Base-by-base conservation (phyloP, 2,113 vertebrate species). In the Andinoacara biseriatus region DNA sequence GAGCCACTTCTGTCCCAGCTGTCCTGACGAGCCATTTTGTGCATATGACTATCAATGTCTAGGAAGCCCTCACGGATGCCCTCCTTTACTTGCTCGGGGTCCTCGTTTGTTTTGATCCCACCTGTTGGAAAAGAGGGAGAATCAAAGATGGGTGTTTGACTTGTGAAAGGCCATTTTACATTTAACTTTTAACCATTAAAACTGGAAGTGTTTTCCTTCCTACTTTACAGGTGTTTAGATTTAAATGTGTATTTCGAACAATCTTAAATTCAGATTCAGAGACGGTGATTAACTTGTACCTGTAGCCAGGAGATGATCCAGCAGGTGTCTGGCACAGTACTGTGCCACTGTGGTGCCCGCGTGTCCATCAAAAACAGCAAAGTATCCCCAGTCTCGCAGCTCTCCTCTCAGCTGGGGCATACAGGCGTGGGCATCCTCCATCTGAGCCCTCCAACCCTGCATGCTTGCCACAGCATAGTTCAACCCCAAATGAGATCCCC, bases 351-450 rank as follows among this genome's bases (percentile, higher is more conserved):
- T 95, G 78, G 69, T 86, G 22, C 96, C 96, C 1, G 96, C 94
- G 43, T 97, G 96, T 84, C 96, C 94, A 65, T 97, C 96, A 58
- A 95, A 95, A 35, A 96, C 95, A 3, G 96, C 95, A 67, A 95
- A 96, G 92, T 95, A 97, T 3, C 92, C 93, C 96, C 96, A 97
- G 63, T 91, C 87, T 2, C 63, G 72, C 86, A 96, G 87, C 11
- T 90, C 89, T 5, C 93, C 93, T 0, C 79, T 89, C 78, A 96
- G 80, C 33, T 92, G 84, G 3, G 94, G 94, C 90, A 93, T 82
- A 59, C 94, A 96, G 62, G 94, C 75, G 49, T 96, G 96, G 5
- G 96, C 94, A 1, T 96, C 95, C 90, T 96, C 96, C 96, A 96
- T 95, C 84, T 95, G 95, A 10, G 91, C 87, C 86, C 95, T 92